Percentiles rank a stretch among this genome's conserved stretches.
Conservation (phyloP, 2,797 vertebrate genomes). For the Anguilla megastoma region DNA sequence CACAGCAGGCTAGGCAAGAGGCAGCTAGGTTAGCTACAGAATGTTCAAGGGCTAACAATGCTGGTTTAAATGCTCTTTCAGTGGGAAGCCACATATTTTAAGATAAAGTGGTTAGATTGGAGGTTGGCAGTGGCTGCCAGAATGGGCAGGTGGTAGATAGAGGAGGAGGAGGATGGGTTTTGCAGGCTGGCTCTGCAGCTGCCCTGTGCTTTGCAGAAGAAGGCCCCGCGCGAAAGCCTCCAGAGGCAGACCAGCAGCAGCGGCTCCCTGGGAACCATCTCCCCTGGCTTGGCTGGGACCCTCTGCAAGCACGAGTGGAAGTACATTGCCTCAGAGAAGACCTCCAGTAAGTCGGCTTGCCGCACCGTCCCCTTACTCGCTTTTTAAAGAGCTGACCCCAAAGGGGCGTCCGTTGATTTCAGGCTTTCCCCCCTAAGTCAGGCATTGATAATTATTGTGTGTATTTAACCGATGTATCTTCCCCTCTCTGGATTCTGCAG, state of each 20-base stretch:
- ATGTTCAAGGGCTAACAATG: background rate
- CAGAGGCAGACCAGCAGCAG: constrained; percentile 94
- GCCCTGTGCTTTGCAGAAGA: constrained; percentile 98
- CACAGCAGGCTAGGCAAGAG: background rate
- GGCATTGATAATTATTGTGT: background rate
- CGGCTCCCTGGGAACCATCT: constrained; percentile 85
- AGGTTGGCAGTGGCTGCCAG: background rate
- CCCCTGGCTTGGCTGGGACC: constrained; percentile 83
- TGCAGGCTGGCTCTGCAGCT: constrained; percentile 86
- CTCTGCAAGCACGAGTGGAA: constrained; percentile 95
- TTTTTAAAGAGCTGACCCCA: background rate
- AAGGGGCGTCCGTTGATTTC: background rate
- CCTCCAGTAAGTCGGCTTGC: constrained; percentile 82
- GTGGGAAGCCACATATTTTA: background rate
- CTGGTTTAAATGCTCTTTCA: background rate
- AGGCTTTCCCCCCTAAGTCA: background rate
- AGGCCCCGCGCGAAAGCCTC: constrained; percentile 90
- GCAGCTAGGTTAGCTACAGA: background rate
- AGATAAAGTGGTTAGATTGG: background rate
- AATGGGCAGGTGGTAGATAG: background rate
- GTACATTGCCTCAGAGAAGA: constrained; percentile 98
- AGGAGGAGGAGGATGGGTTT: background rate
- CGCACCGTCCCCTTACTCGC: background rate
- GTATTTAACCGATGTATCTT: background rate
- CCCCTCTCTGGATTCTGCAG: background rate